These are phyloP conservation scores for Podarcis cretensis DNA, from an alignment of 2,113 vertebrate genomes.

Conservation along the genomic window DNA sequence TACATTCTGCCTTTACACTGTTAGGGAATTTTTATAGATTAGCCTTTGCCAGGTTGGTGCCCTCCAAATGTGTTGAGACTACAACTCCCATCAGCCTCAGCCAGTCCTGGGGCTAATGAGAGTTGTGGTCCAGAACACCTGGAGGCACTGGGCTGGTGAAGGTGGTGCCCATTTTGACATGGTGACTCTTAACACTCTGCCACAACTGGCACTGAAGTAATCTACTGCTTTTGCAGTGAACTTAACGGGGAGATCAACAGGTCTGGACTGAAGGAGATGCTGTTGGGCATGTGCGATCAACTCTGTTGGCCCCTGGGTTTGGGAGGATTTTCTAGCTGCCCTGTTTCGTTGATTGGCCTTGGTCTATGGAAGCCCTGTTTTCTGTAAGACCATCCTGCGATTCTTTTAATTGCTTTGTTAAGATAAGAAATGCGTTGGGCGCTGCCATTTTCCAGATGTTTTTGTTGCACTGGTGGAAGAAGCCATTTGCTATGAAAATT, in stretches of 20 bases:
- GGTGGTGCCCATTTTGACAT: neutral
- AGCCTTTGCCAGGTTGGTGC: no score
- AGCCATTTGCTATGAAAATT: neutral
- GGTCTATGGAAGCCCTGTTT: neutral
- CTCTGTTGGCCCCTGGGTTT: neutral
- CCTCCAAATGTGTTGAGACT: no score
- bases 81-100: no score
- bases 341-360: neutral
- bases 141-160: no score
- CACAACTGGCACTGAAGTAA: neutral
- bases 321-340: neutral
- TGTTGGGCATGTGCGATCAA: no score
- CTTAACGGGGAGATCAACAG: neutral
- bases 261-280: neutral
- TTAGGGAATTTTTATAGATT: no score
- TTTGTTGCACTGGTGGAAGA: neutral
- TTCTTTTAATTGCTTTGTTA: neutral
- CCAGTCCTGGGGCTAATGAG: no score
- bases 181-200: neutral
- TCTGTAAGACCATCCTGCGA: neutral
- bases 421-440: neutral
- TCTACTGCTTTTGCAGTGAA: neutral
- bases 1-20: no score
- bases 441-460: neutral
- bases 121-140: no score